These are phyloP conservation scores for Meta bourneti DNA, from an alignment of 2,888 invertebrate species.

Conservation along the genomic window DNA sequence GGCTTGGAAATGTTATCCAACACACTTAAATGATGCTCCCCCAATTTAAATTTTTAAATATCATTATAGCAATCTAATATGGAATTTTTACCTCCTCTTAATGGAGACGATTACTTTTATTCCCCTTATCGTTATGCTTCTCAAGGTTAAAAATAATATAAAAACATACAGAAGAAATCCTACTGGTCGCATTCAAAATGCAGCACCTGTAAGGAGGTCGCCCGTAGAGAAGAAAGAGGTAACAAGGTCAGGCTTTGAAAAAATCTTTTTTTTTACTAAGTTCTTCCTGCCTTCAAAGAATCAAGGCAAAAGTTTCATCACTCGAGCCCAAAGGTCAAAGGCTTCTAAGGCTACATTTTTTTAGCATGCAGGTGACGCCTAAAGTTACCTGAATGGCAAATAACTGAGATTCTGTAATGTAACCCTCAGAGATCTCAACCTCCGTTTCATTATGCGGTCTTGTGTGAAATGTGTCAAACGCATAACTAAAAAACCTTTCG, in stretches of 20 bases:
- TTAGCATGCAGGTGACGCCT: slow-evolving; percentile 50
- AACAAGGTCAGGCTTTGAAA: slow-evolving; percentile 62
- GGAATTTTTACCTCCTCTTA: too few species aligned
- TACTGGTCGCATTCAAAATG: too few species aligned
- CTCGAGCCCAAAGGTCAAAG: slow-evolving; percentile 52
- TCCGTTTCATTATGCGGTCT: not conserved
- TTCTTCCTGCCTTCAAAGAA: slow-evolving; percentile 19
- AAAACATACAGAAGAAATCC: too few species aligned
- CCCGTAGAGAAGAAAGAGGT: slow-evolving; percentile 57
- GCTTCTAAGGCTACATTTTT: slow-evolving; percentile 56
- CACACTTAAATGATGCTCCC: too few species aligned
- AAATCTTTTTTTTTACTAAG: not conserved
- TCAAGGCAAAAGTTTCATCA: slow-evolving; percentile 15
- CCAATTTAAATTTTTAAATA: too few species aligned
- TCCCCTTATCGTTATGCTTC: too few species aligned
- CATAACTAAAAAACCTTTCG: too few species aligned
- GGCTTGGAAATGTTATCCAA: too few species aligned
- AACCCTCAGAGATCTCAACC: not conserved
- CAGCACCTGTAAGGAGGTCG: slow-evolving; percentile 14
- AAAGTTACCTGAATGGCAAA: not conserved
- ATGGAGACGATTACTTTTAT: too few species aligned
- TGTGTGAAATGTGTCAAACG: too few species aligned
- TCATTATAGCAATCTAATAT: too few species aligned
- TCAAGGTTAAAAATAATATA: too few species aligned
- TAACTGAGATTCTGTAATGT: not conserved